These are phyloP conservation scores for Lagodon rhomboides DNA, from an alignment of 2,797 vertebrate genomes.

Conservation along the genomic window DNA sequence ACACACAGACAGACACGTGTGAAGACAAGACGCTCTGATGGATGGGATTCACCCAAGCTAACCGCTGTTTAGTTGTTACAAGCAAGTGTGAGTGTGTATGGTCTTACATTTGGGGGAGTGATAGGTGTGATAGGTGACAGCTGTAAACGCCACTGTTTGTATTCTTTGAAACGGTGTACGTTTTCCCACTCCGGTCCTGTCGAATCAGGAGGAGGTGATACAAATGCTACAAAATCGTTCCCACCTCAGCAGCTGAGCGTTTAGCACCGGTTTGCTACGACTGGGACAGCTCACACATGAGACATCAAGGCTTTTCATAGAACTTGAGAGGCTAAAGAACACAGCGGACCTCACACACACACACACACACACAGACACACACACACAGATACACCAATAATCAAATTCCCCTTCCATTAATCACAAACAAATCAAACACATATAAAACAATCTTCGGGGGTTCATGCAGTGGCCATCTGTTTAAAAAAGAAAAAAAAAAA, in stretches of 20 bases:
- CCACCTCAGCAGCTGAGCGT: slow-evolving; percentile 55
- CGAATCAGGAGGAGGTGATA: slow-evolving; percentile 47
- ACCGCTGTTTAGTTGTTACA: slow-evolving; percentile 62
- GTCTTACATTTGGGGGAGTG: neutral
- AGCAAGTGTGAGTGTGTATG: slow-evolving; percentile 54
- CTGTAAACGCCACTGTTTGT: slow-evolving; percentile 72
- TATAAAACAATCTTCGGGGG: slow-evolving; percentile 18
- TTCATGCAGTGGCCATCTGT: slow-evolving; percentile 4
- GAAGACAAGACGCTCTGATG: slow-evolving; percentile 58
- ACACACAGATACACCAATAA: slow-evolving; percentile 41
- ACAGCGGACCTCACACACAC: slow-evolving; percentile 51
- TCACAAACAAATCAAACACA: slow-evolving; percentile 49
- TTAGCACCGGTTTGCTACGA: slow-evolving; percentile 38
- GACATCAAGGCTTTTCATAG: slow-evolving; percentile 44
- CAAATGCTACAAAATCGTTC: slow-evolving; percentile 44
- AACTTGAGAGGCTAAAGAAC: slow-evolving; percentile 14
- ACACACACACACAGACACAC: slow-evolving; percentile 5
- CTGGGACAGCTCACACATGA: slow-evolving; percentile 28
- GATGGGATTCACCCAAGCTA: slow-evolving; percentile 54
- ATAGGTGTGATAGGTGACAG: slow-evolving; percentile 48
- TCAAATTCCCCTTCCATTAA: slow-evolving; percentile 46
- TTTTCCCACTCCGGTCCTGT: slow-evolving; percentile 64
- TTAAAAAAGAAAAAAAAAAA: neutral
- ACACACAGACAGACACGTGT: slow-evolving; percentile 60
- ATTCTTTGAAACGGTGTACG: slow-evolving; percentile 64